Evolutionary conservation across 2,888 invertebrate genomes (phyloP).

Genomic region (Volucella bombylans): DNA sequence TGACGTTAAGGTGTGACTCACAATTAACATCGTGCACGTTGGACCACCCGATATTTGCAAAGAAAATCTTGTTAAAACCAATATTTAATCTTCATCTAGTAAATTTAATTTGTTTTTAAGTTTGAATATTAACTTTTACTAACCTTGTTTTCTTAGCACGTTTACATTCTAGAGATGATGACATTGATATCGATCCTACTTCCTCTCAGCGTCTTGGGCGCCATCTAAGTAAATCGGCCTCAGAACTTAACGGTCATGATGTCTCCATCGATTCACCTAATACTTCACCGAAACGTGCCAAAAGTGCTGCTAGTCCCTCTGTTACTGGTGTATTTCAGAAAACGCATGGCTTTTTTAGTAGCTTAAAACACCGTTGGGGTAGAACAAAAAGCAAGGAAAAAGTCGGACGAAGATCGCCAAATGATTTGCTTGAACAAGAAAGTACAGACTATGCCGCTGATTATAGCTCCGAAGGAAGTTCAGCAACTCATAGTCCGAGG

Average conservation of each 20-base stretch:
- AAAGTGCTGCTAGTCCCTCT: slow-evolving; percentile 84
- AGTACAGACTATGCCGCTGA: slow-evolving; percentile 90
- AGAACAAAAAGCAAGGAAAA: slow-evolving; percentile 89
- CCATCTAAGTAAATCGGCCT: slow-evolving; percentile 91
- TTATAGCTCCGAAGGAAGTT: slow-evolving; percentile 89
- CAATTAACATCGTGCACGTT: too few relatives aligned
- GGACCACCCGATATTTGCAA: too few relatives aligned
- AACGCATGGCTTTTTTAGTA: slow-evolving; percentile 92
- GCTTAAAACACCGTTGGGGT: slow-evolving; percentile 91
- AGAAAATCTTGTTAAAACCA: too few relatives aligned
- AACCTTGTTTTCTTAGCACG: slow-evolving; percentile 12
- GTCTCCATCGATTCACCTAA: slow-evolving; percentile 84
- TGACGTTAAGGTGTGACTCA: too few relatives aligned
- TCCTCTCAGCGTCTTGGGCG: slow-evolving; percentile 83
- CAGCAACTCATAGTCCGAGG: slow-evolving; percentile 89
- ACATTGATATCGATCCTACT: slow-evolving; percentile 61
- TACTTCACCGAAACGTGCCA: slow-evolving; percentile 83
- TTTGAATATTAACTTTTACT: too few relatives aligned
- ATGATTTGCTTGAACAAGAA: slow-evolving; percentile 85
- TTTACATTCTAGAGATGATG: slow-evolving; percentile 32
- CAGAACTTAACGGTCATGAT: slow-evolving; percentile 88
- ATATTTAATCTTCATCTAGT: background rate
- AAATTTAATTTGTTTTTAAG: background rate
- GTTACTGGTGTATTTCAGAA: slow-evolving; percentile 89
- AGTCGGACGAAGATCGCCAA: slow-evolving; percentile 84